A percentile compares a stretch with the other conserved stretches of the same genome.
Conservation (phyloP, 1,140 invertebrate genomes). For the Heliothis subflexa region DNA sequence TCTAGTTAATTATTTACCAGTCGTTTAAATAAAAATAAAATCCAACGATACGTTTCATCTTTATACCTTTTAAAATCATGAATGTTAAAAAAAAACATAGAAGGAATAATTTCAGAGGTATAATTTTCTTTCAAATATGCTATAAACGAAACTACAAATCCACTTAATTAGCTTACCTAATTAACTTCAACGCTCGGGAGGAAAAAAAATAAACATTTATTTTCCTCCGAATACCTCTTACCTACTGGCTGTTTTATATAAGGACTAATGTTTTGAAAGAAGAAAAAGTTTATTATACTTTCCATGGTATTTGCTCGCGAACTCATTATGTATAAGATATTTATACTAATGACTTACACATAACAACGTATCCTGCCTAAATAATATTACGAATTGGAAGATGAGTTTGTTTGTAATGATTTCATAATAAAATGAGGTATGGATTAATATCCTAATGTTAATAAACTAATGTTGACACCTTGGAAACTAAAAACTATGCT, state of each 20-base stretch:
- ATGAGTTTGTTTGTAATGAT: no score
- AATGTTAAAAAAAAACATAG: background rate
- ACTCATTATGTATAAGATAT: slow-evolving; percentile 1
- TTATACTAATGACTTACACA: background rate
- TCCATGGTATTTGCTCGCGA: background rate
- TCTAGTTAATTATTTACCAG: background rate
- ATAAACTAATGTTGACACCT: no score
- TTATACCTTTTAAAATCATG: background rate
- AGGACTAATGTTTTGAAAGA: slow-evolving; percentile 34
- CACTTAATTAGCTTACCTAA: slow-evolving; percentile 19
- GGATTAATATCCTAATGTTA: no score
- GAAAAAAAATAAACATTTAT: slow-evolving; percentile 9
- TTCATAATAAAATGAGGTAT: no score
- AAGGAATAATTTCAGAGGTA: background rate
- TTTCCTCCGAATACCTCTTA: slow-evolving; percentile 21
- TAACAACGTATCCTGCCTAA: no score
- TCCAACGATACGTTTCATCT: background rate
- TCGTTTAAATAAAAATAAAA: no score
- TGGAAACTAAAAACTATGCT: no score
- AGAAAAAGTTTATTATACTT: slow-evolving; percentile 35
- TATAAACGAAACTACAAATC: slow-evolving; percentile 38
- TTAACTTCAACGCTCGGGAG: slow-evolving; percentile 6
- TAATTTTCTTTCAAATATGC: slow-evolving; percentile 16
- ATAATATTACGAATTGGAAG: no score
- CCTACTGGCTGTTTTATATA: slow-evolving; percentile 25